Base-by-base conservation (phyloP, 2,888 invertebrate species). In the Meghimatium bilineatum region DNA sequence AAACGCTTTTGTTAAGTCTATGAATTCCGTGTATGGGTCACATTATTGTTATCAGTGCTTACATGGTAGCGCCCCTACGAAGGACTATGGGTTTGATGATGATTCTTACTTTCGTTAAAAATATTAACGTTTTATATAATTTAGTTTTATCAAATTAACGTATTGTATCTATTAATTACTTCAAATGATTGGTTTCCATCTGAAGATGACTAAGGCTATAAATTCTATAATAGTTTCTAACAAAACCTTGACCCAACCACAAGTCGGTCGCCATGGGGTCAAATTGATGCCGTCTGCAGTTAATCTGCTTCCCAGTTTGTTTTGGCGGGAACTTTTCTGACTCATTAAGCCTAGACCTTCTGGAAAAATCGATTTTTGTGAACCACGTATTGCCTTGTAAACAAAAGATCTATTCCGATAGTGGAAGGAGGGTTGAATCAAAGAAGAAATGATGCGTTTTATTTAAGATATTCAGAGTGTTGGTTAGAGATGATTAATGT, bases 321-420 rank as follows among this genome's bases (percentile, higher is more conserved):
- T 77, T 77, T 77, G 77, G 60, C 77, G 77, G 77, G 63, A 77
- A 69, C 12, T 72, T n/a, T 6, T 72, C 44, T 72, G 44, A 72
- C 44, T 72, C 29, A 44, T 72, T n/a, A 14, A 44, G n/a, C 23
- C 49, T 72, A 5, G 14, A 69, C n/a, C 8, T 44, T 44, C 29
- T 72, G n/a, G n/a, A 72, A 44, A 38, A 44, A 77, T 38, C 72
- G 72, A 72, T 72, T 72, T 69, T 36, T 17, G 5, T 3, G n/a
- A n/a, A 0, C 26, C 60, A 10, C 10, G 12, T 23, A n/a, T 10
- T 23, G n/a, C 60, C 60, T 5, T 26, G 23, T 26, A n/a, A 63
- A 1, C 2, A 56, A 5, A n/a, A 63, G 60, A 12, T 26, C 26
- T 63, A 63, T 12, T 10, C 56, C 56, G 2, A 23, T 17, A 56